phyloP scores from a whole-genome alignment of 2,888 invertebrate genomes.

The Thelaira solivaga region DNA sequence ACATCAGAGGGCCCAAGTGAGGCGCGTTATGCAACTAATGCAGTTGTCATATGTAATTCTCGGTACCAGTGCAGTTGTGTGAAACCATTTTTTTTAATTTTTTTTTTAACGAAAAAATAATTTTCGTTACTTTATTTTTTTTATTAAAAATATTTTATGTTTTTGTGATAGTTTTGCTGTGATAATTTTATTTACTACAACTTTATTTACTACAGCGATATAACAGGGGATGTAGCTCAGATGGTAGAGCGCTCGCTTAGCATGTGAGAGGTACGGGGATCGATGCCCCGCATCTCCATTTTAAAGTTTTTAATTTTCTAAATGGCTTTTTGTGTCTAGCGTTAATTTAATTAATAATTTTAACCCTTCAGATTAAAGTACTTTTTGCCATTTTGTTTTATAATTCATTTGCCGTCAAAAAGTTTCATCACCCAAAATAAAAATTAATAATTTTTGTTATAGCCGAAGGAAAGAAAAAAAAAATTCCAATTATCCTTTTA shows the following conservation, averaged over 20 bases:
- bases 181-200: background rate
- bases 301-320: constrained; percentile 33
- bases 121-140: too few relatives aligned
- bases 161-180: too few relatives aligned
- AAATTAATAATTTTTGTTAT: background rate
- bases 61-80: too few relatives aligned
- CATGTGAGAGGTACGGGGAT: constrained; percentile 75
- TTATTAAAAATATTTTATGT: too few relatives aligned
- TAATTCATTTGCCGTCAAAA: background rate
- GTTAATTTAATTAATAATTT: constrained; percentile 51
- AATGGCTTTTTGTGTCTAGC: constrained; percentile 15
- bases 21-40: too few relatives aligned
- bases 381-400: background rate
- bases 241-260: constrained; percentile 77
- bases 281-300: constrained; percentile 76
- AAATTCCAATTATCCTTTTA: constrained; percentile 25
- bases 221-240: constrained; percentile 77
- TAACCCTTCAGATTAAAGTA: constrained; percentile 16
- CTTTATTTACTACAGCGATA: too few relatives aligned
- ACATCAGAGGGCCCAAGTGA: too few relatives aligned
- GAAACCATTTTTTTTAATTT: too few relatives aligned
- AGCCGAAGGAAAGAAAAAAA: background rate
- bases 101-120: too few relatives aligned
- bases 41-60: too few relatives aligned
- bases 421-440: background rate